phyloP scores from a whole-genome alignment of 1,140 invertebrate genomes.

The Drosophila willistoni region DNA sequence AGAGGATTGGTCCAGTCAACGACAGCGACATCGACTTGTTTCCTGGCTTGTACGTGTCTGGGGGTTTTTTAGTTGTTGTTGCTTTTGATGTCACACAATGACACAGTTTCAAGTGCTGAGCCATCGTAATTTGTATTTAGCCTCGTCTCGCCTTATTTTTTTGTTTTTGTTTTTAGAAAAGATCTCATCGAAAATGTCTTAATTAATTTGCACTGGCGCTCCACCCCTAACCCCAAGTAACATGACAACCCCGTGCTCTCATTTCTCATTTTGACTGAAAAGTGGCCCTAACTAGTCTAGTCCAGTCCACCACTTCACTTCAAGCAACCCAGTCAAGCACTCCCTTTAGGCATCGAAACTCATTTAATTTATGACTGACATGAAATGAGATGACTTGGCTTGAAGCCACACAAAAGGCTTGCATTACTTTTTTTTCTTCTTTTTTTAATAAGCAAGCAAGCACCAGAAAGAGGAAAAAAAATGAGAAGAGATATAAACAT shows the following conservation, averaged over 20 bases:
- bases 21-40: slow-evolving; percentile 44
- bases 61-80: slow-evolving; percentile 48
- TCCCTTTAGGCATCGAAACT: slow-evolving; percentile 47
- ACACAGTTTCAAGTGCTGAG: slow-evolving; percentile 73
- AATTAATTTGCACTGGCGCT: slow-evolving; percentile 68
- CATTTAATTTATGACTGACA: slow-evolving; percentile 75
- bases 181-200: slow-evolving; percentile 80
- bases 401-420: slow-evolving; percentile 63
- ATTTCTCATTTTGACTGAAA: slow-evolving; percentile 21
- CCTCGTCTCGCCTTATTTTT: slow-evolving; percentile 55
- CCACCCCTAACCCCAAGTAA: neutral
- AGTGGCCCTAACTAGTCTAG: slow-evolving; percentile 44
- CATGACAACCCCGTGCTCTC: neutral
- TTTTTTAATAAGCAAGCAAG: slow-evolving; percentile 43
- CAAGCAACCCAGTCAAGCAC: slow-evolving; percentile 3
- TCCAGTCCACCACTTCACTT: slow-evolving; percentile 15
- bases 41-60: slow-evolving; percentile 77
- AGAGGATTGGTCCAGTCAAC: slow-evolving; percentile 32
- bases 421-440: slow-evolving; percentile 30
- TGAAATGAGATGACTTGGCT: slow-evolving; percentile 56
- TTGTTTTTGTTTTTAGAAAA: slow-evolving; percentile 12
- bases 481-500: slow-evolving; percentile 36
- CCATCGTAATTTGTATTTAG: slow-evolving; percentile 62
- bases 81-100: slow-evolving; percentile 66
- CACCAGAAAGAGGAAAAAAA: slow-evolving; percentile 26